phyloP scores from a whole-genome alignment of 2,113 vertebrate species.

The Hemiprocne comata region DNA sequence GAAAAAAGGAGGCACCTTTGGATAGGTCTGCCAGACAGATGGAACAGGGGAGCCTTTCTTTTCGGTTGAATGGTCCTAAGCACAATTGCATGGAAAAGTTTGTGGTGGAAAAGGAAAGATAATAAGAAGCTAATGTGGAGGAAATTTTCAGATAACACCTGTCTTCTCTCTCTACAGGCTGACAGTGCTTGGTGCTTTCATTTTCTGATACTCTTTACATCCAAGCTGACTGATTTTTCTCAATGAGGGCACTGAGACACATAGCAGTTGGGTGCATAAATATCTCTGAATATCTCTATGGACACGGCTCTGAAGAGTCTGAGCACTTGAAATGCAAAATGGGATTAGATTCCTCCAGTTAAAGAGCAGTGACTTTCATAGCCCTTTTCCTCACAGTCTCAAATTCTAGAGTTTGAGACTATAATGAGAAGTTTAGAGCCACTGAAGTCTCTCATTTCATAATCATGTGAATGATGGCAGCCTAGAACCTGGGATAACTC shows the following conservation, averaged over 20 bases:
- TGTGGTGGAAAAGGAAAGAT: slow-evolving; percentile 38
- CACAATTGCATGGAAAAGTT: slow-evolving; percentile 6
- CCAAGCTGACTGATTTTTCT: background rate
- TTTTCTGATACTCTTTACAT: slow-evolving; percentile 8
- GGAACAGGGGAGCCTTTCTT: slow-evolving; percentile 20
- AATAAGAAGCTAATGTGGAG: slow-evolving; percentile 9
- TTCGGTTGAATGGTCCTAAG: background rate
- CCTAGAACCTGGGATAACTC: background rate
- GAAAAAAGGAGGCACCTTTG: background rate
- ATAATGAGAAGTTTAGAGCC: slow-evolving; percentile 32
- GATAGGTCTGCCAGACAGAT: background rate
- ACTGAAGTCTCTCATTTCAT: slow-evolving; percentile 5
- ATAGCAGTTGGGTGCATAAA: slow-evolving; percentile 26
- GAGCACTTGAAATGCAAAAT: slow-evolving; percentile 26
- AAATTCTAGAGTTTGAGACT: slow-evolving; percentile 25
- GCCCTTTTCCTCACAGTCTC: slow-evolving; percentile 22
- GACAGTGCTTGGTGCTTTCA: background rate
- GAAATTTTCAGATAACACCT: slow-evolving; percentile 33
- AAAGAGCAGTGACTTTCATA: slow-evolving; percentile 22
- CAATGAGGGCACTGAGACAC: slow-evolving; percentile 34
- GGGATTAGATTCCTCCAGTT: slow-evolving; percentile 31
- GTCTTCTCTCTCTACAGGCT: background rate
- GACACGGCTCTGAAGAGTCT: background rate
- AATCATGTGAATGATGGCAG: slow-evolving; percentile 3
- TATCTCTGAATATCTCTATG: slow-evolving; percentile 25